Evolutionary conservation across 2,888 invertebrate species (phyloP).

Genomic region (Brachyopa scutellaris): DNA sequence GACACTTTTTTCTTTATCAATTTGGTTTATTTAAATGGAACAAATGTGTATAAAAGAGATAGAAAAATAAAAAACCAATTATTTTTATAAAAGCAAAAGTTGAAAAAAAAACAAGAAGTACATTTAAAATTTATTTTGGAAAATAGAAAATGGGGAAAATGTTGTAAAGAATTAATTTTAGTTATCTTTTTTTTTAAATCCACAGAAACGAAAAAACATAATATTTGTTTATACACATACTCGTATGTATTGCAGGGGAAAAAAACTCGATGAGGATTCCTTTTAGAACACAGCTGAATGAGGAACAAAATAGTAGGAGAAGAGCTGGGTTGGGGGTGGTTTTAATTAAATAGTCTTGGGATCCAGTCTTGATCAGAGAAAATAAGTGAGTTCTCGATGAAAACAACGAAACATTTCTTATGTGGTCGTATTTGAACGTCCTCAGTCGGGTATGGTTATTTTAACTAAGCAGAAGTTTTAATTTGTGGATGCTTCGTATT

Average conservation of each 20-base stretch:
- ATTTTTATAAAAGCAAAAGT: slow-evolving; percentile 56
- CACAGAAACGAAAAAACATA: background rate
- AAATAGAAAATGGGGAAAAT: background rate
- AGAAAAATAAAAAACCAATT: too few species aligned
- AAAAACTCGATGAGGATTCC: background rate
- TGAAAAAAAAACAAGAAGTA: background rate
- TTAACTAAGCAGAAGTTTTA: too few species aligned
- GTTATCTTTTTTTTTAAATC: too few species aligned
- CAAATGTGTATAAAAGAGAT: slow-evolving; percentile 62
- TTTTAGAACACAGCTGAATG: background rate
- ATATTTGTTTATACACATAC: background rate
- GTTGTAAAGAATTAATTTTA: slow-evolving; percentile 12
- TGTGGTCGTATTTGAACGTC: too few species aligned
- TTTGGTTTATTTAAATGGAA: slow-evolving; percentile 45
- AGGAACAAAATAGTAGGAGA: background rate
- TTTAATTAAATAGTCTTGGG: too few species aligned
- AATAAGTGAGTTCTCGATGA: too few species aligned
- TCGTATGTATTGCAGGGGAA: background rate
- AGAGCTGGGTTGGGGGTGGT: background rate
- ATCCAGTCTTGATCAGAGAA: too few species aligned
- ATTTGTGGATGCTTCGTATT: too few species aligned
- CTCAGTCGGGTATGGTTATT: too few species aligned
- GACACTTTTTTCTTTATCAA: slow-evolving; percentile 22
- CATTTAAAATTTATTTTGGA: slow-evolving; percentile 18
- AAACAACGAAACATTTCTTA: too few species aligned